Evolutionary conservation across 2,888 invertebrate genomes (phyloP), one percentile per base, ranked within the genome.

Genomic region (Tetragnatha montana): DNA sequence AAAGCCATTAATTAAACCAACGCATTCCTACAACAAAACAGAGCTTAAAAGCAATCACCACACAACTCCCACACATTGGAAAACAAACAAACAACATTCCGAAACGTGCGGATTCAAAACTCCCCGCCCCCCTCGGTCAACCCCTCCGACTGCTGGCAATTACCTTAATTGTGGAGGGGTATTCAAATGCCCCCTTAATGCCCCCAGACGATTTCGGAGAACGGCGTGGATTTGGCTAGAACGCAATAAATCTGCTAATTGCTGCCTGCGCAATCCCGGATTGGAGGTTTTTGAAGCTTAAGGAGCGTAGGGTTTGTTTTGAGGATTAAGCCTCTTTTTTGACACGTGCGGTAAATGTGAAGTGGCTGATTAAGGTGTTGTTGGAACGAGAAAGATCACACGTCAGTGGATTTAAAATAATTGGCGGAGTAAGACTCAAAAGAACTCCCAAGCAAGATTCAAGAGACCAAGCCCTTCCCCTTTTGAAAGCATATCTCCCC

Each of bases 181-280:
- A 81, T 69, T 49, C 70, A 68, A 81, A 81, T 81, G 70, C 19
- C 81, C 47, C 8, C 70, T 69, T 73, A 73, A 81, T 81, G 81
- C 17, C 21, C 51, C 21, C 75, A n/a, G 17, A 14, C 75, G 49
- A 35, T 19, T 74, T 12, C 51, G 21, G 60, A n/a, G 75, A 83
- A 83, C 74, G 68, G 83, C 83, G 4, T 35, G 35, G 35, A 35
- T 83, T 75, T 75, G 60, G 83, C 68, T 35, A 35, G 47, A 83
- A 51, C 47, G 75, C 74, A 75, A 83, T 83, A 83, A 75, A 68
- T 83, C 74, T 83, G 74, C 83, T 75, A 74, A 83, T 73, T 74
- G 74, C 60, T 60, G 60, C 60, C 14, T 47, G 80, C 35, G 35
- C 14, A 60, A 78, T 60, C 60, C 78, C 14, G 78, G 47, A 49